Evolutionary conservation across 2,888 invertebrate genomes (phyloP).

Genomic region (Trichogramma evanescens): DNA sequence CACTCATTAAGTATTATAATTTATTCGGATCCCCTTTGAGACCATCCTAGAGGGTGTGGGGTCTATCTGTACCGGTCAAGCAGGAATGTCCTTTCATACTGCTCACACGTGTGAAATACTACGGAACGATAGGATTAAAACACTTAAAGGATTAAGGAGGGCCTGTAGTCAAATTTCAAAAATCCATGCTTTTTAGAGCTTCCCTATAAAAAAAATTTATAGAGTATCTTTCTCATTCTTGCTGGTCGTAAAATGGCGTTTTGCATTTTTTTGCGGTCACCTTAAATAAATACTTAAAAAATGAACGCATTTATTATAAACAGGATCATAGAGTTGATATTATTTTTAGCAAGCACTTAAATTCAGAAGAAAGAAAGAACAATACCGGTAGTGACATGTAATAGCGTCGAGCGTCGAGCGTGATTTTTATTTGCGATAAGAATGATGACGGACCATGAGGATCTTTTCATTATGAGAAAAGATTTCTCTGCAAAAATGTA

Average conservation of each 20-base stretch:
- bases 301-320: too few relatives aligned
- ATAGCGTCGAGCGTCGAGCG: too few relatives aligned
- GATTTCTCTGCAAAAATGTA: neutral
- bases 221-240: too few relatives aligned
- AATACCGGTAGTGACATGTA: too few relatives aligned
- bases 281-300: too few relatives aligned
- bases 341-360: too few relatives aligned
- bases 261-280: too few relatives aligned
- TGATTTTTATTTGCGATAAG: too few relatives aligned
- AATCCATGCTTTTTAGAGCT: conserved; percentile 17
- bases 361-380: too few relatives aligned
- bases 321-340: too few relatives aligned
- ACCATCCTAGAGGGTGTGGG: conserved; percentile 25
- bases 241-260: too few relatives aligned
- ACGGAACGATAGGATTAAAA: conserved; percentile 23
- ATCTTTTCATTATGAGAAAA: neutral
- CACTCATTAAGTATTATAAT: conserved; percentile 28
- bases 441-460: too few relatives aligned
- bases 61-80: conserved; percentile 30
- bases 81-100: conserved; percentile 23
- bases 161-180: conserved; percentile 22
- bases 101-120: conserved; percentile 24
- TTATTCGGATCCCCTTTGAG: conserved; percentile 25
- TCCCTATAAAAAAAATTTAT: conserved; percentile 1
- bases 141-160: conserved; percentile 24